Conservation (phyloP, 2,888 invertebrate species). For the Drosophila quasianomalipes region DNA sequence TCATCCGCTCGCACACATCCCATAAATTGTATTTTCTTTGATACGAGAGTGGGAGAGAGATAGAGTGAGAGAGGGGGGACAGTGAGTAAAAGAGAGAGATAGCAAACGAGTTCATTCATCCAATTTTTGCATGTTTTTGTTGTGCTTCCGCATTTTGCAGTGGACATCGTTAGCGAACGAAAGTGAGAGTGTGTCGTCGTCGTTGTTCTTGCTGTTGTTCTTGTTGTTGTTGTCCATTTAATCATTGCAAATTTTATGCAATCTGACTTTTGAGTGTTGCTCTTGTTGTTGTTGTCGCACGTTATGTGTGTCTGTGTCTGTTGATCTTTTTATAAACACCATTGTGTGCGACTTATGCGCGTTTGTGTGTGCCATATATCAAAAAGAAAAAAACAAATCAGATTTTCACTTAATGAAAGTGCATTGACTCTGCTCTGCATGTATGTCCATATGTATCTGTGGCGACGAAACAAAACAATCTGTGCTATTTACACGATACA, state of each 20-base stretch:
- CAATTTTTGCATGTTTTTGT: conserved; percentile 47
- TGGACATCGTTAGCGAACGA: conserved; percentile 57
- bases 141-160: conserved; percentile 69
- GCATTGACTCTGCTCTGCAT: conserved; percentile 57
- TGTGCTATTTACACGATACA: neutral
- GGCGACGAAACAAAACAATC: neutral
- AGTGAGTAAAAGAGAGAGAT: conserved; percentile 3
- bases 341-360: conserved; percentile 25
- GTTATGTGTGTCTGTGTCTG: conserved; percentile 13
- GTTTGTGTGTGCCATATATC: conserved; percentile 55
- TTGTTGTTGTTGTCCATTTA: conserved; percentile 58
- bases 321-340: conserved; percentile 68
- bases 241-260: conserved; percentile 80
- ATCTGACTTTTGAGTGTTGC: conserved; percentile 58
- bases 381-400: conserved; percentile 22
- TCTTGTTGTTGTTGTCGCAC: conserved; percentile 12
- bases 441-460: neutral
- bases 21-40: conserved; percentile 24
- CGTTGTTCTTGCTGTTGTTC: conserved; percentile 16
- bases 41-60: conserved; percentile 9
- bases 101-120: conserved; percentile 70
- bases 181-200: conserved; percentile 60
- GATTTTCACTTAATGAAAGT: conserved; percentile 54
- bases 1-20: conserved; percentile 36
- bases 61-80: neutral